phyloP scores from a whole-genome alignment of 2,888 invertebrate genomes.

The Oasisia sp. region DNA sequence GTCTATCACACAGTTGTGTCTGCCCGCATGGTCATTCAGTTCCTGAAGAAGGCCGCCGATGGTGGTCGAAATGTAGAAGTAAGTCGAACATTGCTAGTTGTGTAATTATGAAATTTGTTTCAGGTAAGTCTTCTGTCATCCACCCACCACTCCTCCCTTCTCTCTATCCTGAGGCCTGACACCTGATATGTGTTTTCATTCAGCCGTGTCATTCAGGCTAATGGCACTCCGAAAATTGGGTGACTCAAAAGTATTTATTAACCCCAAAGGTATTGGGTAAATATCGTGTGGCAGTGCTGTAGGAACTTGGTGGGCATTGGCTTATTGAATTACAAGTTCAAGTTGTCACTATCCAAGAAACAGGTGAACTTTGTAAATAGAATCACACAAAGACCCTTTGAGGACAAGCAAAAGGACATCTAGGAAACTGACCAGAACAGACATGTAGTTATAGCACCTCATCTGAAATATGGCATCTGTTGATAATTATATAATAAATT shows the following conservation, averaged over 20 bases:
- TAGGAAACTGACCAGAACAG: background rate
- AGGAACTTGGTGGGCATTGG: no score
- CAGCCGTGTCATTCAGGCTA: background rate
- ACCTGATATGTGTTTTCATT: background rate
- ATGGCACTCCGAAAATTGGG: background rate
- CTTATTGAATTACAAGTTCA: no score
- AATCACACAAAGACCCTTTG: no score
- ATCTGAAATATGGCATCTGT: background rate
- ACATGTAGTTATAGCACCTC: background rate
- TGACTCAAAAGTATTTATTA: background rate
- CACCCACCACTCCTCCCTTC: background rate
- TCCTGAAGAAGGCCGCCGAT: no score
- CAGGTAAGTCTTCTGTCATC: slow-evolving; percentile 33
- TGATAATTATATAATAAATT: background rate
- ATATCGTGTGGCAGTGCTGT: no score
- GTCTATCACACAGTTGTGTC: no score
- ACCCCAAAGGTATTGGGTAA: background rate
- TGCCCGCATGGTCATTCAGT: no score
- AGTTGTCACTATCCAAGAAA: no score
- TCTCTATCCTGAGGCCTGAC: background rate
- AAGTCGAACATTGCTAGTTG: no score
- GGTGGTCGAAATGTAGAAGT: no score
- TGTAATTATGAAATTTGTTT: no score
- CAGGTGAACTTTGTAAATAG: no score
- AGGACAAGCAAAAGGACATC: background rate